Evolutionary conservation across 2,797 vertebrate genomes (phyloP).

Genomic region (Mus minutoides): DNA sequence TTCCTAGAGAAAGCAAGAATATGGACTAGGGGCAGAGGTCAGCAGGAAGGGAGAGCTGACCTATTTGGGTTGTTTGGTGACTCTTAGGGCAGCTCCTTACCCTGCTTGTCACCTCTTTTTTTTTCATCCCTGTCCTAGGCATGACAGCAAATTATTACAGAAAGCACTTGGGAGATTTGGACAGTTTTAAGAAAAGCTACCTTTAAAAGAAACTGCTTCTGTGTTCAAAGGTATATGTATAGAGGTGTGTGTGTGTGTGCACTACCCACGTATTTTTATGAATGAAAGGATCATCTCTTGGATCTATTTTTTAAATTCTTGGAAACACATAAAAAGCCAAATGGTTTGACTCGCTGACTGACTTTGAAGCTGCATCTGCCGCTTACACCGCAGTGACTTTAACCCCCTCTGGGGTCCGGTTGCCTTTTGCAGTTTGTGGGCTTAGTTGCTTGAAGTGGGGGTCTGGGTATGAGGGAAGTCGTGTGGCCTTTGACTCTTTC

Average conservation of each 20-base stretch:
- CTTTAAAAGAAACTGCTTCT: conserved; percentile 38
- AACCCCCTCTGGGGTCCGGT: conserved; percentile 44
- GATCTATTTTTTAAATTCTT: conserved; percentile 72
- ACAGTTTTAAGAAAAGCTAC: conserved; percentile 65
- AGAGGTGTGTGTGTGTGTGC: background rate
- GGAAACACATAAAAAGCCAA: conserved; percentile 73
- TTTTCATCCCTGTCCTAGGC: conserved; percentile 3
- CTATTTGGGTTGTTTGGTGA: background rate
- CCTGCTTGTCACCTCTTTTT: conserved; percentile 42
- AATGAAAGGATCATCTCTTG: conserved; percentile 76
- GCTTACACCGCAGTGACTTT: conserved; percentile 62
- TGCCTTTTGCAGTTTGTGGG: conserved; percentile 59
- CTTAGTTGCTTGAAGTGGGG: conserved; percentile 3
- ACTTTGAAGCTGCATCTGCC: conserved; percentile 71
- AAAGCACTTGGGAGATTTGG: conserved; percentile 76
- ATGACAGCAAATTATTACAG: conserved; percentile 42
- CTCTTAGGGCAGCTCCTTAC: background rate
- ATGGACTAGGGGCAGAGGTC: conserved; percentile 34
- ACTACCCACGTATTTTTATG: conserved; percentile 55
- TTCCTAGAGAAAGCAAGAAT: conserved; percentile 46
- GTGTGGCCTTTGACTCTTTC: background rate
- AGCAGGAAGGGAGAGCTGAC: background rate
- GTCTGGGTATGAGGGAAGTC: conserved; percentile 44
- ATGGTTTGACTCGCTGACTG: conserved; percentile 77
- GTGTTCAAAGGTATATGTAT: conserved; percentile 31